Base-by-base conservation (phyloP, 2,797 vertebrate species). In the Nannoperca australis region DNA sequence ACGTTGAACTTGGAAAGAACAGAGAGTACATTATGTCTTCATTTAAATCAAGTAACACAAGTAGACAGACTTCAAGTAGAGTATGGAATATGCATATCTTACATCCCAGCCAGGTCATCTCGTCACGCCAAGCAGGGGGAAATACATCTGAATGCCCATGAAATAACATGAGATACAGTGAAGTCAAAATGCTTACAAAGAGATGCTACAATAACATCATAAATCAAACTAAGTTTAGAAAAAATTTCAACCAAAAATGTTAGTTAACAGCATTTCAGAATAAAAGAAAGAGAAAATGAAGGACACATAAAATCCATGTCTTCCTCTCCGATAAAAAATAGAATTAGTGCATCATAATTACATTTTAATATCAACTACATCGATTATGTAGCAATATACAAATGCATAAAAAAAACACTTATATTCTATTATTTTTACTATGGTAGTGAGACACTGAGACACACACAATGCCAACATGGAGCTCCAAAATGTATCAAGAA, bases 41-140 rank as follows among this genome's bases (percentile, higher is more conserved):
- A 18, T 54, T 90, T 70, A 80, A 82, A 80, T 90, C 70, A 91
- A 87, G 76, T 88, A 76, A 62, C 76, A 80, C 65, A 79, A 79
- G 76, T 70, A 84, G 76, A 80, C 73, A 82, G 65, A 90, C 77
- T 94, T 94, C 91, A 94, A 95, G 93, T 92, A 93, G 79, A 90
- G 70, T 90, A 86, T 84, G 72, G 74, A 93, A 70, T 89, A 91
- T 92, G 89, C 82, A 88, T 88, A 88, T 74, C 32, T 88, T 90
- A 81, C 75, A 85, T 89, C 76, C 74, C 79, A 61, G 67, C 67
- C 20, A 70, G 71, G 84, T 76, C 49, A 20, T 64, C 13, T 54
- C 27, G 42, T 84, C 64, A 77, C 73, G 81, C 82, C 74, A 66
- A 84, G 86, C 61, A 5, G 17, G 69, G 78, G 59, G 67, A 27